phyloP scores from a whole-genome alignment of 2,113 vertebrate species.

The Pterocles gutturalis region DNA sequence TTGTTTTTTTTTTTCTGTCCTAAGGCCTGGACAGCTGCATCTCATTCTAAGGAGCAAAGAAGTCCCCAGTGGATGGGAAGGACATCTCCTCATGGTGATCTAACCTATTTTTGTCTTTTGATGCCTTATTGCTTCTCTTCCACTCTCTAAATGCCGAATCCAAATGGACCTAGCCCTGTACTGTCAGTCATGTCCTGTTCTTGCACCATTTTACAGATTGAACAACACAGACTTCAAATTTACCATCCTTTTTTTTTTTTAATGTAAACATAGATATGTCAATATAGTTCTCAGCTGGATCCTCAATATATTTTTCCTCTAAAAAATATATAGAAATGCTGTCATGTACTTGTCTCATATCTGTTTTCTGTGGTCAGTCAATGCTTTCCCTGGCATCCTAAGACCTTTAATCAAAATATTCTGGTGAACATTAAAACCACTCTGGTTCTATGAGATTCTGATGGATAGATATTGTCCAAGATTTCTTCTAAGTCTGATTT shows the following conservation, averaged over 20 bases:
- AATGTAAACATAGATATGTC: neutral
- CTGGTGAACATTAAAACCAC: neutral
- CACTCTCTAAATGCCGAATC: neutral
- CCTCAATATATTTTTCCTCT: neutral
- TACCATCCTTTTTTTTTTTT: neutral
- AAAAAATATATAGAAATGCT: neutral
- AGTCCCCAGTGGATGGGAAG: neutral
- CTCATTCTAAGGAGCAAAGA: conserved; percentile 20
- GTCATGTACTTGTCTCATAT: neutral
- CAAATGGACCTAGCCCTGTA: neutral
- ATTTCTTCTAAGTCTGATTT: neutral
- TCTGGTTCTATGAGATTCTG: neutral
- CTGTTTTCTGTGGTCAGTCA: neutral
- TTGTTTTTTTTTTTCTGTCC: neutral
- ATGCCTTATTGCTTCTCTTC: conserved; percentile 14
- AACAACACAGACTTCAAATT: neutral
- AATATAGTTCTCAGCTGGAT: neutral
- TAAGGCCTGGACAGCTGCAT: conserved; percentile 35
- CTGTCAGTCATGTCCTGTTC: neutral
- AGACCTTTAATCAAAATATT: neutral
- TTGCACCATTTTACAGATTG: neutral
- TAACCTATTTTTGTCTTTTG: conserved; percentile 25
- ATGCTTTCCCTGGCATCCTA: neutral
- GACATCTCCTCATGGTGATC: neutral
- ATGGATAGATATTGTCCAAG: neutral